Evolutionary conservation across 2,888 invertebrate species (phyloP).

Genomic region (Ecdyonurus torrentis): DNA sequence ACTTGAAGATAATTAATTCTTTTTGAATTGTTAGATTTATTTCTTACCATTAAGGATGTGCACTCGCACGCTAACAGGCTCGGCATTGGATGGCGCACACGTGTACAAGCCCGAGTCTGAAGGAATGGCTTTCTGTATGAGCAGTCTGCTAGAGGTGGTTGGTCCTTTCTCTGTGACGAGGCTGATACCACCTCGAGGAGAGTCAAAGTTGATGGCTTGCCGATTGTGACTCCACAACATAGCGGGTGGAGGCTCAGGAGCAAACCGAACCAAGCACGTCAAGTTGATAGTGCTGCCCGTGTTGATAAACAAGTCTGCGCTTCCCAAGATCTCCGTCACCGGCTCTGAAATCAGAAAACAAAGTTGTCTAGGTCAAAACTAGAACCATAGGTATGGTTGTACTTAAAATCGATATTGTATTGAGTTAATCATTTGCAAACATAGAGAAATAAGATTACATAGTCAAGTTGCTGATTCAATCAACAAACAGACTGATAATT

Average conservation of each 20-base stretch:
- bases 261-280: slow-evolving; percentile 67
- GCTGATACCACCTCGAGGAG: slow-evolving; percentile 73
- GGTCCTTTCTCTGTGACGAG: slow-evolving; percentile 73
- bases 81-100: slow-evolving; percentile 67
- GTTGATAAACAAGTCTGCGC: slow-evolving; percentile 68
- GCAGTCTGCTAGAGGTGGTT: slow-evolving; percentile 62
- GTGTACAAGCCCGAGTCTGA: slow-evolving; percentile 69
- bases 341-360: slow-evolving; percentile 49
- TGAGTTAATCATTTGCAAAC: no score
- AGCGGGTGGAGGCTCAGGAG: slow-evolving; percentile 67
- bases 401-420: no score
- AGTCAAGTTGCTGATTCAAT: no score
- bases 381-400: no score
- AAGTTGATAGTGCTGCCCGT: slow-evolving; percentile 77
- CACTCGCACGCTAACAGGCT: slow-evolving; percentile 57
- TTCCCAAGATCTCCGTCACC: slow-evolving; percentile 63
- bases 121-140: slow-evolving; percentile 65
- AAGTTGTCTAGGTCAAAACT: no score
- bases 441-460: no score
- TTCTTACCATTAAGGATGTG: slow-evolving; percentile 73
- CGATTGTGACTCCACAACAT: slow-evolving; percentile 72
- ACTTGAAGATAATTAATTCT: background rate
- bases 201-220: slow-evolving; percentile 75
- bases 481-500: no score
- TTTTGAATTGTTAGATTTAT: no score